Base-by-base conservation (phyloP, 2,113 vertebrate species). In the Ammodytes dubius region DNA sequence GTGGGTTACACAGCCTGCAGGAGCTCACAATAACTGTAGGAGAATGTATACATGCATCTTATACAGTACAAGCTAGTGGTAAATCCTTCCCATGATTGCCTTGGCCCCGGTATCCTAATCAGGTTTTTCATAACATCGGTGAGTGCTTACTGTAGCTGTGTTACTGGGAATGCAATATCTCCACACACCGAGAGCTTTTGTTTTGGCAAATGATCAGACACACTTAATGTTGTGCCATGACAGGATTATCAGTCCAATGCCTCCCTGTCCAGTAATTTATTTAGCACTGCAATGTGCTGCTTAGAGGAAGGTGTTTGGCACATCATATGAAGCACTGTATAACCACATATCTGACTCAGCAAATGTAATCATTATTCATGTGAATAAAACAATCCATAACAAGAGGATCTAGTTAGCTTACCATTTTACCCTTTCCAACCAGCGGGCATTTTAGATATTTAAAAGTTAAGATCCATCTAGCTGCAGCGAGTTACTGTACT, bases 61-160 rank as follows among this genome's bases (percentile, higher is more conserved):
- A 91, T 89, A 86, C 49, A 7, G 78, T 27, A 2, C 47, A 84
- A 57, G 83, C 81, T 42, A 40, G 65, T 67, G 58, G 82, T 85
- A 88, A 92, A 92, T 88, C 89, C 87, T n/a, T 73, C 71, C 81
- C 68, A 60, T 90, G 85, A 92, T 74, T 68, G 79, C 81, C 70
- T 65, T 82, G 77, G 73, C 79, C 79, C 64, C 4, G 9, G 60
- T 80, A 78, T 82, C 81, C 67, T 90, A 90, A 90, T 90, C 88
- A 87, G 82, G 69, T 87, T 90, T 88, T 84, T 88, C 84, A 87
- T 64, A 85, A 88, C 77, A 56, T 70, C 54, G 79, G 14, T 70
- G 74, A 85, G 77, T 4, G 66, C 69, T 75, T 70, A 54, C 68
- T 79, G 83, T 75, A 40, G 78, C 81, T 49, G 70, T 52, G 82